These are phyloP conservation scores for Iselma pallidipennis DNA, from an alignment of 2,888 invertebrate genomes.

Conservation along the genomic window DNA sequence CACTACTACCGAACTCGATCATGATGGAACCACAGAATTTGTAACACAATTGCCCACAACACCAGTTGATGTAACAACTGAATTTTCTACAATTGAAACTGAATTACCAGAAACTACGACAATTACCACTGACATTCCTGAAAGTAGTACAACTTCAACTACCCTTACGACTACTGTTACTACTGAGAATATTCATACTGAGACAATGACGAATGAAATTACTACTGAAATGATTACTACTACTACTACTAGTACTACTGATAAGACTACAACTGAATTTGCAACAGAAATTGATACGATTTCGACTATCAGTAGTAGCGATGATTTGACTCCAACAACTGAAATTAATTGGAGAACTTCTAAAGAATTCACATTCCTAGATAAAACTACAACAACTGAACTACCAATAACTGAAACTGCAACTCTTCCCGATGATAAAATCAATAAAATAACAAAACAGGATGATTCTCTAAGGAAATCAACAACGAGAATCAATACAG, in stretches of 20 bases:
- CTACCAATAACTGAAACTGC: constrained; percentile 16
- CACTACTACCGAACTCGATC: constrained; percentile 11
- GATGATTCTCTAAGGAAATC: constrained; percentile 8
- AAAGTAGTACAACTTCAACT: neutral
- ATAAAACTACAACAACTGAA: constrained; percentile 36
- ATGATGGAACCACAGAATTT: constrained; percentile 3
- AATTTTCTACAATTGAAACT: constrained; percentile 1
- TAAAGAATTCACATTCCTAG: constrained; percentile 14
- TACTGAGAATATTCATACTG: constrained; percentile 36
- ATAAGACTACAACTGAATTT: neutral
- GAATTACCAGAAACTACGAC: constrained; percentile 2
- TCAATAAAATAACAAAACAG: constrained; percentile 23
- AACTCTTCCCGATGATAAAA: constrained; percentile 6
- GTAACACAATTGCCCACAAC: constrained; percentile 6
- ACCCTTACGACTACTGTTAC: constrained; percentile 7
- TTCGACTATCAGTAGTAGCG: neutral
- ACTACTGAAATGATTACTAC: constrained; percentile 3
- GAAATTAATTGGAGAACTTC: neutral
- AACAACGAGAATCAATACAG: constrained; percentile 3
- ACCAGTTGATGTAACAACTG: neutral
- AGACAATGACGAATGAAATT: constrained; percentile 13
- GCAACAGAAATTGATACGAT: neutral
- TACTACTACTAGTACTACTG: neutral
- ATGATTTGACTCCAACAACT: neutral
- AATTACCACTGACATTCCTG: neutral